phyloP scores from a whole-genome alignment of 2,797 vertebrate genomes.

The Arvicola amphibius region DNA sequence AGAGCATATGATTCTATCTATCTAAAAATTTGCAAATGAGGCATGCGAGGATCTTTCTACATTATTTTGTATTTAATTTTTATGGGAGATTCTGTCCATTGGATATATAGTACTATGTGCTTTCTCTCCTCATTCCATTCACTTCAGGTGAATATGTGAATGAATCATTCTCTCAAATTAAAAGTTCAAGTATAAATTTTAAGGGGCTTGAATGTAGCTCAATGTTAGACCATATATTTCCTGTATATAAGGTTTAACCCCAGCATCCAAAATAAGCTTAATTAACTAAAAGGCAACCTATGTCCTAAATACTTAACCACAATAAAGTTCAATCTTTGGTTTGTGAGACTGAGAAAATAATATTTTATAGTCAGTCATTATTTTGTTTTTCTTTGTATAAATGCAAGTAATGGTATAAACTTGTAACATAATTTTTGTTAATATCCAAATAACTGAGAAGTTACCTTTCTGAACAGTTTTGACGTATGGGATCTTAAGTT shows the following conservation, averaged over 20 bases:
- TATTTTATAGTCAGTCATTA: not conserved
- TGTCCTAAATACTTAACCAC: slow-evolving; percentile 42
- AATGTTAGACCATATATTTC: not conserved
- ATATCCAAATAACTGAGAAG: not conserved
- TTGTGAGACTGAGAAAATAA: slow-evolving; percentile 37
- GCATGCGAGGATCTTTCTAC: not conserved
- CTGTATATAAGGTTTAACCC: not conserved
- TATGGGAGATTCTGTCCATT: not conserved
- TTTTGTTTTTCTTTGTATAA: slow-evolving; percentile 51
- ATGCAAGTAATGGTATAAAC: slow-evolving; percentile 22
- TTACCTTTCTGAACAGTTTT: slow-evolving; percentile 19
- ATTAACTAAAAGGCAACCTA: not conserved
- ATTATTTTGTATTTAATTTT: not conserved
- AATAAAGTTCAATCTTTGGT: slow-evolving; percentile 37
- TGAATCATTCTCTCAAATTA: not conserved
- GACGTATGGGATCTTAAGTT: not conserved
- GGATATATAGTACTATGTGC: not conserved
- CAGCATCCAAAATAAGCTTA: not conserved
- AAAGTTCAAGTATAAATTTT: not conserved
- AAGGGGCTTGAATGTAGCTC: not conserved
- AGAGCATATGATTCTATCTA: slow-evolving; percentile 20
- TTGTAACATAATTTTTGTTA: slow-evolving; percentile 38
- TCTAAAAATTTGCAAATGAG: slow-evolving; percentile 28
- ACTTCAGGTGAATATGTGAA: not conserved
- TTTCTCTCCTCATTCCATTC: not conserved